These are phyloP conservation scores for Bradypus variegatus DNA, from an alignment of 2,797 vertebrate species.

Conservation along the genomic window DNA sequence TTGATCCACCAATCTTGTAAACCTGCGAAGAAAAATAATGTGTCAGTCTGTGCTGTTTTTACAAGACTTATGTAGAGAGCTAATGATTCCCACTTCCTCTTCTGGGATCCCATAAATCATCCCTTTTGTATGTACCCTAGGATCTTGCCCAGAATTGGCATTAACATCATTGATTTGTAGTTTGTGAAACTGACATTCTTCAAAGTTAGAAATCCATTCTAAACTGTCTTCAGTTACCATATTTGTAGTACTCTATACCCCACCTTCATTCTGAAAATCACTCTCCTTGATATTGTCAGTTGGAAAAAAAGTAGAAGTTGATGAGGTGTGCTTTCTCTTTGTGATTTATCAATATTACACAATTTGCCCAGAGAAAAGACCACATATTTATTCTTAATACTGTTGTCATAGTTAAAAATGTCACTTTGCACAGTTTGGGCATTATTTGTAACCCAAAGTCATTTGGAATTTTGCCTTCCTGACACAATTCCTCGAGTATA, in stretches of 20 bases:
- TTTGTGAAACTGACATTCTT: not conserved
- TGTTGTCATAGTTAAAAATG: not conserved
- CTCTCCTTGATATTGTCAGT: constrained; percentile 2
- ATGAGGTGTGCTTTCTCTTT: not conserved
- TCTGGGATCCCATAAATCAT: not conserved
- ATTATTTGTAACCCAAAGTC: not conserved
- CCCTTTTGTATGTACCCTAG: not conserved
- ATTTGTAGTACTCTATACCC: not conserved
- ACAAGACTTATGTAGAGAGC: not conserved
- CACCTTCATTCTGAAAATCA: not conserved
- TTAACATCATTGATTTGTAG: not conserved
- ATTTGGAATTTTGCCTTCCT: not conserved
- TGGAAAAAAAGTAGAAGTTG: constrained; percentile 26
- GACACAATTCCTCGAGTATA: not conserved
- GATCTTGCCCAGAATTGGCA: not conserved
- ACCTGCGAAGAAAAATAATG: not conserved
- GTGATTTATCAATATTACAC: not conserved
- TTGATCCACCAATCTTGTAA: not conserved
- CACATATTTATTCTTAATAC: not conserved
- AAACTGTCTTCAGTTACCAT: not conserved
- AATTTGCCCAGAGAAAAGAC: not conserved
- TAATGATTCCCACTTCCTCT: not conserved
- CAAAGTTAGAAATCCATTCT: not conserved
- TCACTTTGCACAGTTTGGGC: not conserved
- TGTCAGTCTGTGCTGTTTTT: not conserved